Evolutionary conservation across 2,797 vertebrate species (phyloP).

Genomic region (Chelidonichthys spinosus): DNA sequence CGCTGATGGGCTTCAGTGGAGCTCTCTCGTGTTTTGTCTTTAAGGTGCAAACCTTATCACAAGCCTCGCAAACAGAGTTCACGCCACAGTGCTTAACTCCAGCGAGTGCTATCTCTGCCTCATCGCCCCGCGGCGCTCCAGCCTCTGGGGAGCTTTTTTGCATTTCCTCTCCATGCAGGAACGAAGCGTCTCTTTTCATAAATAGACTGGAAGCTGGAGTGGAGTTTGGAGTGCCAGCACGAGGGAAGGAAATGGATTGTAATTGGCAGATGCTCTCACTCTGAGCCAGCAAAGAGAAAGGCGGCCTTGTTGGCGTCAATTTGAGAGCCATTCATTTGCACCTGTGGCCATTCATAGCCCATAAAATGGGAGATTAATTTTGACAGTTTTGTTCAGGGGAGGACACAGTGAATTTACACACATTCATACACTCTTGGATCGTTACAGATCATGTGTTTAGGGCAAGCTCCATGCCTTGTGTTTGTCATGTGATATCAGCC

Average conservation of each 20-base stretch:
- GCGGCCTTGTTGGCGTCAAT: constrained; percentile 4
- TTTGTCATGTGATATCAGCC: neutral
- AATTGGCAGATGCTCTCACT: constrained; percentile 38
- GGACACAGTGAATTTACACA: constrained; percentile 4
- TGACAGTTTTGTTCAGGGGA: constrained; percentile 21
- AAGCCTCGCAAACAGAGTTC: constrained; percentile 6
- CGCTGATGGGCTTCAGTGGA: neutral
- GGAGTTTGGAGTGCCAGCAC: neutral
- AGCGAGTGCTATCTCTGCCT: constrained; percentile 13
- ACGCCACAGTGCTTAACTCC: neutral
- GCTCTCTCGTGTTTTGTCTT: neutral
- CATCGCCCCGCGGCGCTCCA: neutral
- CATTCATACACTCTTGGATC: neutral
- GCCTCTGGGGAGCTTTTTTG: neutral
- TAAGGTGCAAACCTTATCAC: constrained; percentile 1
- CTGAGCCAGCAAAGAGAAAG: constrained; percentile 17
- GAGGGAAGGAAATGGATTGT: constrained; percentile 33
- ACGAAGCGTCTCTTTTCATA: constrained; percentile 28
- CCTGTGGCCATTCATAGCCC: constrained; percentile 41
- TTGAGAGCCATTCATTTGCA: constrained; percentile 51
- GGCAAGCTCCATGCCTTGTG: neutral
- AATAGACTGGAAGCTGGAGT: constrained; percentile 36
- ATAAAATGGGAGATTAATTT: constrained; percentile 8
- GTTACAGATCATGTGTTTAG: neutral
- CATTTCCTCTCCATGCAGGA: constrained; percentile 21